Percentiles rank a stretch among this genome's conserved stretches.
Evolutionary conservation across 2,113 vertebrate species (phyloP).

Genomic region (Colossoma macropomum): DNA sequence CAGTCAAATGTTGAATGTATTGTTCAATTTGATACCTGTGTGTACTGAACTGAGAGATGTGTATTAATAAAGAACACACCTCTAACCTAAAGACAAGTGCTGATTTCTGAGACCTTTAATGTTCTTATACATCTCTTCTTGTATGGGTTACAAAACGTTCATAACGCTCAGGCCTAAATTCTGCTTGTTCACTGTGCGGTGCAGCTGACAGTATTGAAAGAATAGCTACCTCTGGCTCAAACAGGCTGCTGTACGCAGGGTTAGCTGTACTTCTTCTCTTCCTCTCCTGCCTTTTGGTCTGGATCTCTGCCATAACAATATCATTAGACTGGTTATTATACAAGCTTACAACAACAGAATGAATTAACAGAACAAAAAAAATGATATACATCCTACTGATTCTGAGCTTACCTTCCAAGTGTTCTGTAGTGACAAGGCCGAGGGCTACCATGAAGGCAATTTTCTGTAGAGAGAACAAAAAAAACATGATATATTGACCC

Average conservation of each 20-base stretch:
- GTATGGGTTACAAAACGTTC: too few relatives aligned
- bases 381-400: not conserved
- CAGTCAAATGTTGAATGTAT: too few relatives aligned
- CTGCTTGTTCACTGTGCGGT: not conserved
- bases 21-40: too few relatives aligned
- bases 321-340: not conserved
- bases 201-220: not conserved
- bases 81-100: too few relatives aligned
- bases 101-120: too few relatives aligned
- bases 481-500: not conserved
- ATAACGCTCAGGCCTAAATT: too few relatives aligned
- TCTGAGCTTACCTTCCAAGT: slow-evolving; percentile 90
- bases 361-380: not conserved
- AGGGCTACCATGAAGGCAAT: slow-evolving; percentile 97
- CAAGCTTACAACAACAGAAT: not conserved
- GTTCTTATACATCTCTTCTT: too few relatives aligned
- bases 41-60: too few relatives aligned
- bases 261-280: slow-evolving; percentile 97
- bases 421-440: slow-evolving; percentile 94
- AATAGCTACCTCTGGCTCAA: slow-evolving; percentile 88
- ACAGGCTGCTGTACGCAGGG: slow-evolving; percentile 92
- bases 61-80: too few relatives aligned
- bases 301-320: slow-evolving; percentile 82
- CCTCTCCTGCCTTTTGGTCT: slow-evolving; percentile 94
- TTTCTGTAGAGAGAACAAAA: slow-evolving; percentile 81